Conservation (phyloP, 2,888 invertebrate species). For the Macrosiphum euphorbiae region DNA sequence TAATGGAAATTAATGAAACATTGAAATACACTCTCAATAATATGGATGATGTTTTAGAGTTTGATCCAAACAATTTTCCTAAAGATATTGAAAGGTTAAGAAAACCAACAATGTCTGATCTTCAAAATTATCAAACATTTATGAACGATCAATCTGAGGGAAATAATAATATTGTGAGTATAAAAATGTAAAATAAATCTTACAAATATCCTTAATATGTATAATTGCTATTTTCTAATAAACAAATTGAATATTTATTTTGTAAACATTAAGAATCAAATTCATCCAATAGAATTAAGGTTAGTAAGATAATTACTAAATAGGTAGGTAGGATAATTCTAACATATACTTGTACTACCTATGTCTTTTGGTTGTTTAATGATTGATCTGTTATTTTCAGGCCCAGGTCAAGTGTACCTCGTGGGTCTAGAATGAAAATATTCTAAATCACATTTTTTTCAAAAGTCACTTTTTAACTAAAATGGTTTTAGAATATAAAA, state of each 20-base stretch:
- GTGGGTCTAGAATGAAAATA: no score
- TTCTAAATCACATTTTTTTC: no score
- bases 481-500: no score
- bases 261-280: neutral
- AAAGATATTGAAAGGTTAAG: slow-evolving; percentile 71
- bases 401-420: no score
- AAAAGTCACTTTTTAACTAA: no score
- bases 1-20: slow-evolving; percentile 46
- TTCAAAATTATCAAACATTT: slow-evolving; percentile 75
- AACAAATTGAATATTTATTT: neutral
- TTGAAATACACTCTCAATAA: slow-evolving; percentile 32
- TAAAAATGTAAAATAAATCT: slow-evolving; percentile 1
- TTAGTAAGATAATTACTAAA: neutral
- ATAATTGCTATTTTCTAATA: neutral
- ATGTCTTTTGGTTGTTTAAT: neutral
- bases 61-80: slow-evolving; percentile 71
- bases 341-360: neutral
- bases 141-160: neutral
- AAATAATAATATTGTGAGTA: neutral
- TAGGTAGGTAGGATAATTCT: neutral
- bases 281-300: neutral
- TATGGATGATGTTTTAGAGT: neutral
- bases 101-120: slow-evolving; percentile 76
- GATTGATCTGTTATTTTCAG: neutral
- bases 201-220: neutral